Conservation (phyloP, 1,140 invertebrate genomes). For the Paraescarpia echinospica region DNA sequence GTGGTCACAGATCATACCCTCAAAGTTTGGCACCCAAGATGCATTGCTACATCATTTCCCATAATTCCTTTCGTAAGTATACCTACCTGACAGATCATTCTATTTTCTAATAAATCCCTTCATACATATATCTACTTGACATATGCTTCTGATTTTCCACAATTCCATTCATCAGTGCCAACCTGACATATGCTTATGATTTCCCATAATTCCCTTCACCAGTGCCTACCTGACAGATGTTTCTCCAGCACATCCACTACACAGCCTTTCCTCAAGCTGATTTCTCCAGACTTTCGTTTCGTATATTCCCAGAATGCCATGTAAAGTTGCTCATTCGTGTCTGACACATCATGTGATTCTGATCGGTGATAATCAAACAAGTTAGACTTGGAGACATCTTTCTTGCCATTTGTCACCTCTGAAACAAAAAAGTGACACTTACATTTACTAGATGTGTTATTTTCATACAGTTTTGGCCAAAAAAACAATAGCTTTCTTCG, state of each 20-base stretch:
- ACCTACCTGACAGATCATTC: too few relatives aligned
- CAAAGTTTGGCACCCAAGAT: too few relatives aligned
- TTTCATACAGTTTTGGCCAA: too few relatives aligned
- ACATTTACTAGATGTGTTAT: neutral
- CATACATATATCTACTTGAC: too few relatives aligned
- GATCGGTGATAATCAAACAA: neutral
- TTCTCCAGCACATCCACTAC: constrained; percentile 9
- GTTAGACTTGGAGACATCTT: neutral
- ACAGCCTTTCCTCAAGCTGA: constrained; percentile 7
- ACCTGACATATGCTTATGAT: too few relatives aligned
- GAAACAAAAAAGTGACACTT: neutral
- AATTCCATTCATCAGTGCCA: too few relatives aligned
- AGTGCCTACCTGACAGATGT: constrained; percentile 12
- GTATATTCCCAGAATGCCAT: constrained; percentile 16
- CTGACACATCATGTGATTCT: neutral
- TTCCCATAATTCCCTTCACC: neutral
- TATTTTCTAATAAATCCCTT: too few relatives aligned
- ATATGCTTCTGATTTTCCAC: too few relatives aligned
- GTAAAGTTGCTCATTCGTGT: neutral
- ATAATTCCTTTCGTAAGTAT: too few relatives aligned
- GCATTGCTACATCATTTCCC: too few relatives aligned
- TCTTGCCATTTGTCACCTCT: neutral
- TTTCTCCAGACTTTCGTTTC: constrained; percentile 18
- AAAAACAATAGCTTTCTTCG: too few relatives aligned
- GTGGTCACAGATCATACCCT: too few relatives aligned